Percentiles rank a stretch among this genome's conserved stretches.
These are phyloP conservation scores for Malurus melanocephalus DNA, from an alignment of 2,113 vertebrate genomes.

Conservation along the genomic window DNA sequence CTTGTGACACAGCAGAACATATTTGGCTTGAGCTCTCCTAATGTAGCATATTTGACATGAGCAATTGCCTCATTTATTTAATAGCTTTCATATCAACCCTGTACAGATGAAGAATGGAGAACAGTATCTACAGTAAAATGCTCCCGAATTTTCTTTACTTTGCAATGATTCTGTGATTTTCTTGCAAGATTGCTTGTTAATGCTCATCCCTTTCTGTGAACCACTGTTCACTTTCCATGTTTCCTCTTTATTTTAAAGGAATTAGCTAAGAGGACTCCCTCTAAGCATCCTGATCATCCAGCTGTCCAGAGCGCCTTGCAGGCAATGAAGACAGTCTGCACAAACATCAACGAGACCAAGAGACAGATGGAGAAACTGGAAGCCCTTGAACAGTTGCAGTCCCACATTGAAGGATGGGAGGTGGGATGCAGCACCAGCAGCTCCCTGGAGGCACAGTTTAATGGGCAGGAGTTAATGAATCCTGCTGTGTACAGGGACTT, in stretches of 20 bases:
- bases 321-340: constrained; percentile 96
- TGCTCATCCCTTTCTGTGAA: background rate
- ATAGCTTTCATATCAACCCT: background rate
- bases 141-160: background rate
- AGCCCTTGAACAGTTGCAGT: constrained; percentile 94
- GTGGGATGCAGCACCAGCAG: constrained; percentile 65
- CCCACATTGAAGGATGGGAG: constrained; percentile 98
- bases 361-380: constrained; percentile 98
- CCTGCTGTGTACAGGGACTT: background rate
- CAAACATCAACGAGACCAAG: constrained; percentile 98
- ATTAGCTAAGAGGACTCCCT: constrained; percentile 91
- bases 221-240: background rate
- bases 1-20: background rate
- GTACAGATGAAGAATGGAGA: background rate
- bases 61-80: background rate
- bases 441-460: background rate
- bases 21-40: background rate
- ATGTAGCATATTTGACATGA: background rate
- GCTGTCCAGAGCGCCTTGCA: constrained; percentile 92
- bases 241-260: constrained; percentile 72
- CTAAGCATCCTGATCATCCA: constrained; percentile 90
- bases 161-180: background rate
- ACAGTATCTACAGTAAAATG: background rate
- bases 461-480: background rate
- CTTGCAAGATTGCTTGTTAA: background rate